Conservation (phyloP, 2,888 invertebrate species). For the Epinotia demarniana region DNA sequence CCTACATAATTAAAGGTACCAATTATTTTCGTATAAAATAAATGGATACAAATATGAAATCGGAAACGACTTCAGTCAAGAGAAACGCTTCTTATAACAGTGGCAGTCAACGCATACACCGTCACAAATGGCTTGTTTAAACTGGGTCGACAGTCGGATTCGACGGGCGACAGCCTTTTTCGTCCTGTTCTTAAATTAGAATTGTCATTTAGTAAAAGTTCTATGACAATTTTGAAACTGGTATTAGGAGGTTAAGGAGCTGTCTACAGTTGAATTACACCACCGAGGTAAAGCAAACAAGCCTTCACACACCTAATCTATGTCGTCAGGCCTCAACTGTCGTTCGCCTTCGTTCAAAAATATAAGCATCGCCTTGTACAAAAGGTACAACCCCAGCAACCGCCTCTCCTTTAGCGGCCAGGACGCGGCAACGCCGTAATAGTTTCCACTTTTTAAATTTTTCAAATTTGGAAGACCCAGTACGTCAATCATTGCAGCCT, state of each 20-base stretch:
- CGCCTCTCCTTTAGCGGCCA: constrained; percentile 90
- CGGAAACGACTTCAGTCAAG: neutral
- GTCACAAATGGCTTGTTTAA: neutral
- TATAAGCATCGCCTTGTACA: constrained; percentile 93
- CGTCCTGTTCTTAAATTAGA: neutral
- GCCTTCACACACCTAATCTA: constrained; percentile 67
- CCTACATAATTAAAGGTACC: neutral
- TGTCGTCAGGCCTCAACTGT: constrained; percentile 91
- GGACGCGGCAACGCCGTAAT: constrained; percentile 90
- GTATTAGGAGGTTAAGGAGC: too few relatives aligned
- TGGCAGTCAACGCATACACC: constrained; percentile 3
- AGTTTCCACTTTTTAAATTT: constrained; percentile 92
- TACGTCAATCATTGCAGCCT: constrained; percentile 97
- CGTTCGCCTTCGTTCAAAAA: constrained; percentile 95
- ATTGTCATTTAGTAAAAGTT: neutral
- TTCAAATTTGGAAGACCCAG: constrained; percentile 90
- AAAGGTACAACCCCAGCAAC: constrained; percentile 90
- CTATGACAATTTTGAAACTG: too few relatives aligned
- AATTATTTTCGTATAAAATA: neutral
- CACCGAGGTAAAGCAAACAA: constrained; percentile 1
- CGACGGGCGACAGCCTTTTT: neutral
- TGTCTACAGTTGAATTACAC: neutral
- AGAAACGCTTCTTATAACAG: neutral
- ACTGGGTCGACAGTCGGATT: neutral
- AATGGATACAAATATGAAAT: neutral